A percentile compares a stretch with the other conserved stretches of the same genome.
Conservation (phyloP, 2,797 vertebrate species). For the Ciconia nigra region DNA sequence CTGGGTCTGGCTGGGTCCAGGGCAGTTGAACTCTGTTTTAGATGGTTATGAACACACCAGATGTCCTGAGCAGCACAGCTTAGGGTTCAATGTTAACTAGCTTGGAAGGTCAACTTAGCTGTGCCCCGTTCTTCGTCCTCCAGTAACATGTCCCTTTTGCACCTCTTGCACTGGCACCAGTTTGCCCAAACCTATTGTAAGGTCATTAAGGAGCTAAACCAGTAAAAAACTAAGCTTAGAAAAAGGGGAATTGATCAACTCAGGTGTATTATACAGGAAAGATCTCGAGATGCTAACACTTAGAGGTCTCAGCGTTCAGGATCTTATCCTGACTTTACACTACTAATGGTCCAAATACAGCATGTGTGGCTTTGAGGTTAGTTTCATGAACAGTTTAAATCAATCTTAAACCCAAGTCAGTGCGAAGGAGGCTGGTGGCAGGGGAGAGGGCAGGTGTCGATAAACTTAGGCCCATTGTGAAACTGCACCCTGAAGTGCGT, state of each 20-base stretch:
- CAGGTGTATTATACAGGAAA: background rate
- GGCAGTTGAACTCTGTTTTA: background rate
- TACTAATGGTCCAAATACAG: background rate
- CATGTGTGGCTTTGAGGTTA: background rate
- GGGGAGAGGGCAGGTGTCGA: background rate
- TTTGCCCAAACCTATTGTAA: background rate
- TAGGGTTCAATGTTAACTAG: background rate
- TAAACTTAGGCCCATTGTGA: background rate
- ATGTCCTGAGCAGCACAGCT: background rate
- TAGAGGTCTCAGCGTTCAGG: background rate
- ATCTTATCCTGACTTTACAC: background rate
- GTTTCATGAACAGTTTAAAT: background rate
- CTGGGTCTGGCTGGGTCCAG: background rate
- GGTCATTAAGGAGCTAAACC: background rate
- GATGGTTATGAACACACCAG: background rate
- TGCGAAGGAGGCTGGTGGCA: background rate
- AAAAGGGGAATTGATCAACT: background rate
- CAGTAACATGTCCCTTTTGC: background rate
- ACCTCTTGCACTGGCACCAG: background rate
- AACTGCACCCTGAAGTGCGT: background rate
- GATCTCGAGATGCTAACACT: background rate
- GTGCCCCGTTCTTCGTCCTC: rapidly evolving
- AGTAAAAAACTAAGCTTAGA: background rate
- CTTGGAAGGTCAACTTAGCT: background rate
- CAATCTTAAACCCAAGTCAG: background rate